These are phyloP conservation scores for Apamea anceps DNA, from an alignment of 2,888 invertebrate species.

Conservation along the genomic window DNA sequence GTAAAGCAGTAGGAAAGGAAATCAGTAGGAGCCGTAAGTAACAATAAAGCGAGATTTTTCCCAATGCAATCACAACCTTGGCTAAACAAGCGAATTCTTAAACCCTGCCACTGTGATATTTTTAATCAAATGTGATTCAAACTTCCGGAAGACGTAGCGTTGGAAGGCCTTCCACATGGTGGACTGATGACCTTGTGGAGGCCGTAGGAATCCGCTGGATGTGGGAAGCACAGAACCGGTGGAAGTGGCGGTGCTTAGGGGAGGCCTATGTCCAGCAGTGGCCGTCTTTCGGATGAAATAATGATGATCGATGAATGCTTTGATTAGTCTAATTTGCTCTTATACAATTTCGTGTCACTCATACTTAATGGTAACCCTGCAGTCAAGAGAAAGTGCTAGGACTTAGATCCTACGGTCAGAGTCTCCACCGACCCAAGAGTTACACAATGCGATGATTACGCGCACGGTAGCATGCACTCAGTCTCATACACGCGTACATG, in stretches of 20 bases:
- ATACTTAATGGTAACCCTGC: constrained; percentile 9
- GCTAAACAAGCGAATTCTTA: not conserved
- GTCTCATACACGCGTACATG: not conserved
- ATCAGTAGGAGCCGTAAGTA: too few relatives aligned
- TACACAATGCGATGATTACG: constrained; percentile 43
- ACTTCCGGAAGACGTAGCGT: not conserved
- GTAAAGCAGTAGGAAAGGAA: too few relatives aligned
- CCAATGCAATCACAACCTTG: not conserved
- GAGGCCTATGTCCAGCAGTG: too few relatives aligned
- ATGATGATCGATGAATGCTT: not conserved
- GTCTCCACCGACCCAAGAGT: constrained; percentile 8
- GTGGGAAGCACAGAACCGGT: not conserved
- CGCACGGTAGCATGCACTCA: constrained; percentile 21
- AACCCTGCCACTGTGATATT: not conserved
- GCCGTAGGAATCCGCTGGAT: not conserved
- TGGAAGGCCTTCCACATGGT: not conserved
- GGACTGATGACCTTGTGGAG: not conserved
- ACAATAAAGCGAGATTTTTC: not conserved
- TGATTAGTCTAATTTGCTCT: not conserved
- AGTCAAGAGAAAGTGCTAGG: constrained; percentile 41
- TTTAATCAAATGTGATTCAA: not conserved
- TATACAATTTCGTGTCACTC: not conserved
- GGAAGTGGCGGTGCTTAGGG: too few relatives aligned
- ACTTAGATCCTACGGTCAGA: constrained; percentile 18
- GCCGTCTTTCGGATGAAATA: not conserved